A percentile compares a stretch with the other conserved stretches of the same genome.
Conservation (phyloP, 2,797 vertebrate genomes). For the Poeciliopsis presidionis region DNA sequence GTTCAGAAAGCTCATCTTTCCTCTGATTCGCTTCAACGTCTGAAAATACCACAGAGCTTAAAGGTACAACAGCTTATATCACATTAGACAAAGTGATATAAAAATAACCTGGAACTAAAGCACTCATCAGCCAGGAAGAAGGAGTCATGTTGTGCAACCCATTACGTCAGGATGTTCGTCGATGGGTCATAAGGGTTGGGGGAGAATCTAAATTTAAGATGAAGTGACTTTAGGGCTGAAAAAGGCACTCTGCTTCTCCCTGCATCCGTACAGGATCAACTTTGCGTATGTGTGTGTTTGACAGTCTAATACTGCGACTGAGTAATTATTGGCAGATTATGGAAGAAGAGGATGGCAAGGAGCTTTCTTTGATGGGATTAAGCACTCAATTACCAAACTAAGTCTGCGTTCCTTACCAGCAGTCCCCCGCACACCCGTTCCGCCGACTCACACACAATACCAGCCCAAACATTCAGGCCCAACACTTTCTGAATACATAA, state of each 20-base stretch:
- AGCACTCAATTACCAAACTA: conserved; percentile 79
- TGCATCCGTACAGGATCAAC: conserved; percentile 17
- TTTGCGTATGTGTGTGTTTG: conserved; percentile 32
- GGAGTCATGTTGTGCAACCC: background rate
- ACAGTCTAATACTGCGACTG: conserved; percentile 61
- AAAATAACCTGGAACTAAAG: conserved; percentile 8
- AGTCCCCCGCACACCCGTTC: conserved; percentile 1
- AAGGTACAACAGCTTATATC: background rate
- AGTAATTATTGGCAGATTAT: conserved; percentile 81
- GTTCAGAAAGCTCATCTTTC: background rate
- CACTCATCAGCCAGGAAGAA: background rate
- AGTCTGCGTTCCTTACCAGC: conserved; percentile 42
- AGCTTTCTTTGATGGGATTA: conserved; percentile 83
- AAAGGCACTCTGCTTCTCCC: background rate
- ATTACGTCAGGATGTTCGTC: background rate
- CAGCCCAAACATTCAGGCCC: conserved; percentile 48
- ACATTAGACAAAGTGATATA: conserved; percentile 7
- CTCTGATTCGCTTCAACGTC: background rate
- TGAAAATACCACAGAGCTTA: background rate
- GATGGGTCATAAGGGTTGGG: background rate
- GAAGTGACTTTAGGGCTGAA: conserved; percentile 30
- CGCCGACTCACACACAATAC: conserved; percentile 7
- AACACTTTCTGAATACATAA: conserved; percentile 34
- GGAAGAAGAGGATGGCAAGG: conserved; percentile 65
- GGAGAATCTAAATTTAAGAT: conserved; percentile 25